These are phyloP conservation scores for Vimba vimba DNA, from an alignment of 2,113 vertebrate species.

Conservation along the genomic window DNA sequence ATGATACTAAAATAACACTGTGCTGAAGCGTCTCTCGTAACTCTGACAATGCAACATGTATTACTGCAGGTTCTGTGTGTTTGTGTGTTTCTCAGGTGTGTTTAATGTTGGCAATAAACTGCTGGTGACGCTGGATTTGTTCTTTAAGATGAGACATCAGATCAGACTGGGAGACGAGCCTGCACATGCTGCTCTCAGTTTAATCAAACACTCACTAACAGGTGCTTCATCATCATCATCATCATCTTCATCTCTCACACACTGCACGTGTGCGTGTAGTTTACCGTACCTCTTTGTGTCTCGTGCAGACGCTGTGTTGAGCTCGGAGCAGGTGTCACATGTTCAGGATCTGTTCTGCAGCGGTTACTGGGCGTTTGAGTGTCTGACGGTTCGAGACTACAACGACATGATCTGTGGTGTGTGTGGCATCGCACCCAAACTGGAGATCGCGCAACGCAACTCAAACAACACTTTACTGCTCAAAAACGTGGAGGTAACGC, in stretches of 20 bases:
- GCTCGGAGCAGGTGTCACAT: slow-evolving; percentile 76
- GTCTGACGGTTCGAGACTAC: slow-evolving; percentile 93
- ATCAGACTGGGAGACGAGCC: slow-evolving; percentile 90
- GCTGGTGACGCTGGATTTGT: slow-evolving; percentile 91
- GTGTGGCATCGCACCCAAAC: slow-evolving; percentile 92
- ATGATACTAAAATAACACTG: not conserved
- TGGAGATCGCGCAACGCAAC: slow-evolving; percentile 90
- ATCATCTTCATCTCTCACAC: not conserved
- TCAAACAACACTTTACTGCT: slow-evolving; percentile 85
- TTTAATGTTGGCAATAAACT: slow-evolving; percentile 96
- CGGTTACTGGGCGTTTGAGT: slow-evolving; percentile 98
- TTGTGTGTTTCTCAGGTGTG: slow-evolving; percentile 79
- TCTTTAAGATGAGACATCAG: slow-evolving; percentile 87
- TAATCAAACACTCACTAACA: slow-evolving; percentile 69
- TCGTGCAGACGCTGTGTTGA: slow-evolving; percentile 80
- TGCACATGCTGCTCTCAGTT: slow-evolving; percentile 72
- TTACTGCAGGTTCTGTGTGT: not conserved
- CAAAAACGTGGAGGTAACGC: slow-evolving; percentile 88
- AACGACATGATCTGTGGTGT: slow-evolving; percentile 99
- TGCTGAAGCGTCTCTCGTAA: not conserved
- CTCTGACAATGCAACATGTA: not conserved
- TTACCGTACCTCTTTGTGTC: not conserved
- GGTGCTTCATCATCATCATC: slow-evolving; percentile 18
- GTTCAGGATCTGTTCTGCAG: slow-evolving; percentile 89
- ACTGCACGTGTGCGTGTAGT: not conserved